phyloP scores from a whole-genome alignment of 2,113 vertebrate species.

The Passer domesticus region DNA sequence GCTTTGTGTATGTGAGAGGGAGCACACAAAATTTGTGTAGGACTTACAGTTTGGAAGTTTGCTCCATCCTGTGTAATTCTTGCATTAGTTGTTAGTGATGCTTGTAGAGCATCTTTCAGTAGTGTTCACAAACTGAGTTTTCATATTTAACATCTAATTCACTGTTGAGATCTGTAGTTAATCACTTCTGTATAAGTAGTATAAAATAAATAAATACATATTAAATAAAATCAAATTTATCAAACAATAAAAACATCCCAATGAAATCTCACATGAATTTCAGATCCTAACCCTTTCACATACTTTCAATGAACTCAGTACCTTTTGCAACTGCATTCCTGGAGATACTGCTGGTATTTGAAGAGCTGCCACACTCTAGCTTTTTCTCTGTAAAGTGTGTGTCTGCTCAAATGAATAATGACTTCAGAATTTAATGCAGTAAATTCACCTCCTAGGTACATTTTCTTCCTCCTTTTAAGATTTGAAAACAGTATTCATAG shows the following conservation, averaged over 20 bases:
- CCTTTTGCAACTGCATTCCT: neutral
- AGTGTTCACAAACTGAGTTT: neutral
- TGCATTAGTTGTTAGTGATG: neutral
- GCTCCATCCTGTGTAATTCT: neutral
- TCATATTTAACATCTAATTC: neutral
- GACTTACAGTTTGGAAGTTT: neutral
- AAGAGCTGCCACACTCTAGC: neutral
- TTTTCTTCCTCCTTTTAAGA: neutral
- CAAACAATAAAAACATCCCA: accelerated
- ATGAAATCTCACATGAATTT: neutral
- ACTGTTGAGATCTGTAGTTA: neutral
- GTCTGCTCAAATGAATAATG: neutral
- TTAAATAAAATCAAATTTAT: neutral
- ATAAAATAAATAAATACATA: neutral
- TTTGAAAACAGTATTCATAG: neutral
- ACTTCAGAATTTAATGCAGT: neutral
- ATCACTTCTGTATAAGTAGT: neutral
- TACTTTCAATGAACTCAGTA: neutral
- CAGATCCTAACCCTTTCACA: neutral
- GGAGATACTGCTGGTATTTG: neutral
- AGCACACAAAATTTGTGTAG: neutral
- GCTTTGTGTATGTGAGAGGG: neutral
- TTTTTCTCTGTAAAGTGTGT: neutral
- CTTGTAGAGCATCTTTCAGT: neutral
- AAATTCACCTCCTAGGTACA: neutral